Conservation (phyloP, 1,140 invertebrate genomes). For the Stenopsyche tienmushanensis region DNA sequence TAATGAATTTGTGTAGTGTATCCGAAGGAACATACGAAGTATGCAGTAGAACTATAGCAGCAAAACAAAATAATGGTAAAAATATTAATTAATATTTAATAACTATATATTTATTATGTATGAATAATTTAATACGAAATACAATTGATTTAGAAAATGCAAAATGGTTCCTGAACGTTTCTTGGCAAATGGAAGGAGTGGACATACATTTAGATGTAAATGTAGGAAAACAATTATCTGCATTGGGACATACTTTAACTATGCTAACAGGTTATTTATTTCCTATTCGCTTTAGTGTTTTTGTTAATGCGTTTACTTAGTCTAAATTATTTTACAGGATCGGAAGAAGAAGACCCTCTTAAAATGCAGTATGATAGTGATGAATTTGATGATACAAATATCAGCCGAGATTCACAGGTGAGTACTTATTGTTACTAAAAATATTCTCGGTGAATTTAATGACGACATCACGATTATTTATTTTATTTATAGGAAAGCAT, state of each 20-base stretch:
- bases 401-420: slow-evolving; percentile 58
- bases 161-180: slow-evolving; percentile 97
- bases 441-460: neutral
- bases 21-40: slow-evolving; percentile 98
- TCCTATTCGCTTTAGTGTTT: slow-evolving; percentile 1
- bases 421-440: neutral
- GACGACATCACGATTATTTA: neutral
- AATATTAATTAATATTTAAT: slow-evolving; percentile 1
- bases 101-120: slow-evolving; percentile 2
- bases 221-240: slow-evolving; percentile 92
- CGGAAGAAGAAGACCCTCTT: slow-evolving; percentile 78
- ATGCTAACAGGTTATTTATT: slow-evolving; percentile 70
- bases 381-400: slow-evolving; percentile 70
- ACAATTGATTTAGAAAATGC: slow-evolving; percentile 73
- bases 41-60: slow-evolving; percentile 85
- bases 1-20: slow-evolving; percentile 95
- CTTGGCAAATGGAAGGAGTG: slow-evolving; percentile 99
- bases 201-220: slow-evolving; percentile 95
- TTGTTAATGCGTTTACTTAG: neutral
- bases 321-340: slow-evolving; percentile 51
- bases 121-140: slow-evolving; percentile 1
- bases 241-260: slow-evolving; percentile 91
- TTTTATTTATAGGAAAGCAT: slow-evolving; percentile 64
- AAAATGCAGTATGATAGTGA: slow-evolving; percentile 76
- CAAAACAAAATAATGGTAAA: slow-evolving; percentile 66